These are phyloP conservation scores for Drosophila melanica DNA, from an alignment of 1,140 invertebrate genomes.

Conservation along the genomic window DNA sequence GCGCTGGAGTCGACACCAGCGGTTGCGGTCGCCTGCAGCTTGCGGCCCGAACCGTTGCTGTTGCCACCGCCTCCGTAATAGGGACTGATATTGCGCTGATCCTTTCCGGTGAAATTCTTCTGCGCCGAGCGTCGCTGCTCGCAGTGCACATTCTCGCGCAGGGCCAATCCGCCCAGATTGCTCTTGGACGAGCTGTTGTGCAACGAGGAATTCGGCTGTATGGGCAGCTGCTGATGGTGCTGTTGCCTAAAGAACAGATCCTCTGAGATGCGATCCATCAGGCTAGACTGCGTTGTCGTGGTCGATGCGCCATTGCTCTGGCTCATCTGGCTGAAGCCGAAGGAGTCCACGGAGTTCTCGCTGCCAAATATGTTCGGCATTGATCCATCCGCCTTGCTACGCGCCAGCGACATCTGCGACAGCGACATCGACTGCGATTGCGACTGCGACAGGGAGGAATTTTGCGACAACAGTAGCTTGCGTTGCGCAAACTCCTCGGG, in stretches of 20 bases:
- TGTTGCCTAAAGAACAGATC: constrained; percentile 53
- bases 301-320: constrained; percentile 35
- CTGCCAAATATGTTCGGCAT: constrained; percentile 66
- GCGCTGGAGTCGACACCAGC: constrained; percentile 35
- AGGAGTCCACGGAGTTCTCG: constrained; percentile 72
- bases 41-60: constrained; percentile 52
- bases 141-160: constrained; percentile 77
- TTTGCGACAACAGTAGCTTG: constrained; percentile 57
- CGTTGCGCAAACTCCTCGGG: constrained; percentile 77
- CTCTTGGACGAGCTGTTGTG: constrained; percentile 82
- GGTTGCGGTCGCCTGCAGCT: constrained; percentile 36
- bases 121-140: constrained; percentile 72
- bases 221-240: constrained; percentile 47
- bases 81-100: constrained; percentile 75
- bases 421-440: constrained; percentile 26
- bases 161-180: constrained; percentile 68
- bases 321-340: constrained; percentile 62
- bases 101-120: constrained; percentile 82
- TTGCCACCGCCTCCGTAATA: constrained; percentile 56
- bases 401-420: constrained; percentile 22
- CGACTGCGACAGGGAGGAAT: constrained; percentile 20
- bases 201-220: constrained; percentile 57
- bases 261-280: constrained; percentile 68
- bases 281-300: constrained; percentile 52
- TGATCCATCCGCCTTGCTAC: constrained; percentile 33